Percentiles rank a stretch among this genome's conserved stretches.
phyloP scores from a whole-genome alignment of 2,113 vertebrate genomes.

The Phrynosoma blainvillii region DNA sequence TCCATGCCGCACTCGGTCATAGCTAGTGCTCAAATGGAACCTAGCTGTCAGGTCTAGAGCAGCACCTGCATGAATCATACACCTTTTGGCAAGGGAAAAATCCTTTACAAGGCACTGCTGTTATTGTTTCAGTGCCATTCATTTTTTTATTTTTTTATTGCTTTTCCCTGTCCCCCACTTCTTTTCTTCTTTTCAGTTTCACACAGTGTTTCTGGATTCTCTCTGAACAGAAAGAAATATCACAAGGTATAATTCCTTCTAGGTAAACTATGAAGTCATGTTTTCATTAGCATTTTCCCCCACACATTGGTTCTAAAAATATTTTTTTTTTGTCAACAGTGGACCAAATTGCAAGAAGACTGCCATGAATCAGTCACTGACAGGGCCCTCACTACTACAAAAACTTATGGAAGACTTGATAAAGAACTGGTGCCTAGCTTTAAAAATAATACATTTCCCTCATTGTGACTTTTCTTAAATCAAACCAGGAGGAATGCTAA shows the following conservation, averaged over 20 bases:
- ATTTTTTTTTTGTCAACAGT: background rate
- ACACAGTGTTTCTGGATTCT: background rate
- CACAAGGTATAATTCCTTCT: background rate
- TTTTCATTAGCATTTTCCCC: background rate
- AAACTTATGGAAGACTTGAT: background rate
- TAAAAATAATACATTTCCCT: background rate
- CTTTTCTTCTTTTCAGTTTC: accelerated
- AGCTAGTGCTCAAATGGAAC: constrained; percentile 13
- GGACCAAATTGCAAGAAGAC: background rate
- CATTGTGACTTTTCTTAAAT: background rate
- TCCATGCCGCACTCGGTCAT: background rate
- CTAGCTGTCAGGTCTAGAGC: background rate
- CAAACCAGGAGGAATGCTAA: background rate
- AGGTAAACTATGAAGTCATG: background rate
- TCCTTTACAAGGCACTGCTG: background rate
- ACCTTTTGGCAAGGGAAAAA: background rate
- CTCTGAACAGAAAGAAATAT: background rate
- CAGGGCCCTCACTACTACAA: background rate
- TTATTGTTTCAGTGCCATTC: background rate
- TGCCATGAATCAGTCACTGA: background rate
- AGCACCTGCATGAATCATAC: constrained; percentile 14
- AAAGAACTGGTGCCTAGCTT: background rate
- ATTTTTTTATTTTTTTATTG: background rate
- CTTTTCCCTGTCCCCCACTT: background rate
- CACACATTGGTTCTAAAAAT: background rate